Evolutionary conservation across 1,140 invertebrate genomes (phyloP), one percentile per base, ranked within the genome.

Genomic region (Saccostrea cuccullata): DNA sequence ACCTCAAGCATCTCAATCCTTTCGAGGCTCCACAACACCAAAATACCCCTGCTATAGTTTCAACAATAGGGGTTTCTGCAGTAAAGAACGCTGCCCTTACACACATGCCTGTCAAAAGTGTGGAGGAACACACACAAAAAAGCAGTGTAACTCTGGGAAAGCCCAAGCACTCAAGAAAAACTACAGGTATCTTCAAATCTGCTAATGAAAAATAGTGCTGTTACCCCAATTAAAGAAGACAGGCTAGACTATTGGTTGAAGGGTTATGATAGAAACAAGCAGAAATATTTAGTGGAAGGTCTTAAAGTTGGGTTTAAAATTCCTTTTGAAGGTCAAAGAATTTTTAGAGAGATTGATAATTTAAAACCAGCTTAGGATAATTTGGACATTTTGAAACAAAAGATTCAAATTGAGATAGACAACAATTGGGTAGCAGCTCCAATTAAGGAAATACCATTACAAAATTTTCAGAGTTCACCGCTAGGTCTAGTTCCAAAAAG

Each of bases 381-480:
- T 58, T 30, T 47, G 55, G 55, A 85, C 56, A 83, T 83, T 83
- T 67, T 87, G 12, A 83, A 87, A 64, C 77, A 87, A 77, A 85
- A 88, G 23, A 82, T 77, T 60, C 36, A 55, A 2, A 20, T 30
- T n/a, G 83, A 88, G 64, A 30, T 85, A 40, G 55, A n/a, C 13
- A 55, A 40, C 15, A 15, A 82, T 11, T 23, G 60, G 23, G 60
- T 86, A 40, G 88, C 77, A 2, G 88, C 77, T 40, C 85, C 85
- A 11, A 82, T 85, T 83, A 30, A 47, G 13, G 23, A 56, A 67
- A 56, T 15, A 17, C 17, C 30, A n/a, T 58, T 86, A 20, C 70
- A 20, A 11, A 70, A 1, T 70, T 70, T 30, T 70, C n/a, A 70
- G 23, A 36, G 30, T 36, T 36, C 30, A 36, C 30, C 30, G 30